Percentiles rank a stretch among this genome's conserved stretches.
Conservation (phyloP, 2,113 vertebrate species). For the Poecile atricapillus region DNA sequence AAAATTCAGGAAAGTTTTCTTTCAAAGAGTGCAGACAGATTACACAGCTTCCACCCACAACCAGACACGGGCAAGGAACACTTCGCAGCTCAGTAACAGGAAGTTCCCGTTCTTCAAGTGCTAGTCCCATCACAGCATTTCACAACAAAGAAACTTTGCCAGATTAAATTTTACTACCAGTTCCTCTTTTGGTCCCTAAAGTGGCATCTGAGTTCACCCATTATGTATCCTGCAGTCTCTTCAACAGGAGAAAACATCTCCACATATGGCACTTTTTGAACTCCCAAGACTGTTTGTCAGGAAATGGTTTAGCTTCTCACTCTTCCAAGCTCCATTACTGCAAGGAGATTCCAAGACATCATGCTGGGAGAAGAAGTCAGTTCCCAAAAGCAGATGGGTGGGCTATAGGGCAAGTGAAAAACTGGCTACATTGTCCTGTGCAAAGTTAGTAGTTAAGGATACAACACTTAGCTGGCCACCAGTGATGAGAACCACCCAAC, state of each 20-base stretch:
- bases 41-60: not conserved
- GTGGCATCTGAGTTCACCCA: not conserved
- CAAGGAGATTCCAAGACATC: not conserved
- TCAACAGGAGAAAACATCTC: not conserved
- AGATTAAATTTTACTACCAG: not conserved
- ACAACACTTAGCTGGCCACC: not conserved
- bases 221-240: not conserved
- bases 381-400: not conserved
- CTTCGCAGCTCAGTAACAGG: not conserved
- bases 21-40: not conserved
- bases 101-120: conserved; percentile 4
- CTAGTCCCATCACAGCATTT: not conserved
- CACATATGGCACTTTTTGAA: not conserved
- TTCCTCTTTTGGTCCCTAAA: not conserved
- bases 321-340: not conserved
- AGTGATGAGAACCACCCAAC: not conserved
- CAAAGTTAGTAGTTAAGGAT: not conserved
- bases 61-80: not conserved
- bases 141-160: not conserved
- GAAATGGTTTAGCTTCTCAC: not conserved
- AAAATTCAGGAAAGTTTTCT: not conserved
- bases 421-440: not conserved
- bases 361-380: not conserved
- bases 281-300: not conserved
- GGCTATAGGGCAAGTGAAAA: not conserved